Conservation (phyloP, 2,113 vertebrate genomes). For the Oriolus oriolus region DNA sequence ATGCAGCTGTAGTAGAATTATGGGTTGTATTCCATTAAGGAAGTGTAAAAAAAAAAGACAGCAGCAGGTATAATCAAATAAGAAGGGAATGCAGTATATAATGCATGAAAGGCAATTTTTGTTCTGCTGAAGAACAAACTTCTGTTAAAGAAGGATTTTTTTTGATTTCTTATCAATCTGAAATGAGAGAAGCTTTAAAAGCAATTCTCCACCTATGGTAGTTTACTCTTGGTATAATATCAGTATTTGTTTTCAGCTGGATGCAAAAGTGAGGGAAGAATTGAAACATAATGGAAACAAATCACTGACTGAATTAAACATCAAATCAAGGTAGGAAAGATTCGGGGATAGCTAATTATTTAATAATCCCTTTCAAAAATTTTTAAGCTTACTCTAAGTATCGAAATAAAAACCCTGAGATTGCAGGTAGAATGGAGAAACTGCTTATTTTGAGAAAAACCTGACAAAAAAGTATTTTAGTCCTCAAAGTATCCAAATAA, state of each 20-base stretch:
- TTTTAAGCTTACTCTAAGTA: background rate
- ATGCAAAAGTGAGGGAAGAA: background rate
- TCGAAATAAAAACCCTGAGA: background rate
- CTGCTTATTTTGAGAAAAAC: constrained; percentile 74
- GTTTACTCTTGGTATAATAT: background rate
- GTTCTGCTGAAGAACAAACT: background rate
- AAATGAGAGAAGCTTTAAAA: background rate
- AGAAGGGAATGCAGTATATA: background rate
- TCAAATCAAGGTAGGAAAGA: background rate
- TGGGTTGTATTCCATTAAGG: background rate
- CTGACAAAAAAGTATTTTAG: constrained; percentile 66
- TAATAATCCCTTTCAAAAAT: background rate
- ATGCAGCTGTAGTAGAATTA: background rate
- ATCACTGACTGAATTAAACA: background rate
- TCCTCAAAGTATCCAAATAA: constrained; percentile 66
- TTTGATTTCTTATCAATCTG: background rate
- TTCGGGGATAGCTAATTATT: background rate
- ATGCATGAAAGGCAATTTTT: background rate
- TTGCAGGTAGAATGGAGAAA: constrained; percentile 74
- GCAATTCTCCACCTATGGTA: rapidly evolving
- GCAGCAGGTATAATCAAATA: background rate
- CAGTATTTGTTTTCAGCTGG: constrained; percentile 1
- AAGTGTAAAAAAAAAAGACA: background rate
- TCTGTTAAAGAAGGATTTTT: background rate
- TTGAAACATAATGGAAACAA: constrained; percentile 5